phyloP scores from a whole-genome alignment of 1,140 invertebrate species.

The Physella acuta region DNA sequence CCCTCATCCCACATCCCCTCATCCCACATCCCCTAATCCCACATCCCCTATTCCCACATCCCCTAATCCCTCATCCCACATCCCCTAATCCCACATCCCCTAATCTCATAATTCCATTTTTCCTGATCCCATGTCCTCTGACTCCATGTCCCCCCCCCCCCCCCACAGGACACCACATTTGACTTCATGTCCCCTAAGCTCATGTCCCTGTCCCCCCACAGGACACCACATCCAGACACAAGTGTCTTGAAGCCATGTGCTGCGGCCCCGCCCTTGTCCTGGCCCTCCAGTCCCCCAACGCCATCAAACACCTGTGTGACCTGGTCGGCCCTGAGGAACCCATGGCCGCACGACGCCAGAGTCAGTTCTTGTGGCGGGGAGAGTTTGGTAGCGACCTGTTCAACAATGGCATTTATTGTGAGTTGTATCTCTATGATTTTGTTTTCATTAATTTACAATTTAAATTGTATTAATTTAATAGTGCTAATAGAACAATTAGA shows the following conservation, averaged over 20 bases:
- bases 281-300: conserved; percentile 49
- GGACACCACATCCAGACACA: conserved; percentile 17
- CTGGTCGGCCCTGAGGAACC: conserved; percentile 52
- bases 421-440: too few species aligned
- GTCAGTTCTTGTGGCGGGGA: conserved; percentile 52
- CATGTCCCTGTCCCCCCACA: neutral
- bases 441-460: too few species aligned
- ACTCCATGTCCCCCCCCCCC: too few species aligned
- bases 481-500: too few species aligned
- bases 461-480: too few species aligned
- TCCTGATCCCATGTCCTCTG: neutral
- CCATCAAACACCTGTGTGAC: conserved; percentile 50
- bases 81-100: neutral
- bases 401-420: conserved; percentile 24
- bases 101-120: neutral
- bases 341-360: conserved; percentile 41
- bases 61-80: neutral
- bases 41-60: neutral
- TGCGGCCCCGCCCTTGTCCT: conserved; percentile 42
- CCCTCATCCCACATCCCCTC: neutral
- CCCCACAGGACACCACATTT: too few species aligned
- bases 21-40: neutral
- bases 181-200: too few species aligned
- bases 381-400: conserved; percentile 46
- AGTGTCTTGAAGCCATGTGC: conserved; percentile 41